Evolutionary conservation across 2,113 vertebrate species (phyloP), one percentile per base, ranked within the genome.

Genomic region (Pterophyllum scalare): DNA sequence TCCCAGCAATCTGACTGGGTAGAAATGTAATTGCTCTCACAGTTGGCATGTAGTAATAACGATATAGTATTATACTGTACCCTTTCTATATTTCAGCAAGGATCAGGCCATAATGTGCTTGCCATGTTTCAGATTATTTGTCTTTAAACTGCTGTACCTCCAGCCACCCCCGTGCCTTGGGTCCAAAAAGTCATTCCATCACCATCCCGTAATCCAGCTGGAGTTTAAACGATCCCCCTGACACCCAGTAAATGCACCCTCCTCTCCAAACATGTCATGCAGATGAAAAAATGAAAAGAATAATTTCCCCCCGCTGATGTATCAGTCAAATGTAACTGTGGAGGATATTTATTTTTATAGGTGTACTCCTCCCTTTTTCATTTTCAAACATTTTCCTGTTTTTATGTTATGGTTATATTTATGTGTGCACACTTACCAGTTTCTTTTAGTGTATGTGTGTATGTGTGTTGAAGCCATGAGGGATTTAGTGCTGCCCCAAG

Each of bases 181-280:
- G 58, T 67, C 59, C 57, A 84, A 31, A 62, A 33, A 76, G 62
- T 67, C 77, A 91, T 91, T 93, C 85, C 92, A 91, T 92, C 88
- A 83, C 77, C 77, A 78, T 84, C 62, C 59, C 38, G 22, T 85
- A 89, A 87, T 87, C 86, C 88, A 77, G 14, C 19, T 62, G 58
- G 56, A 89, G 60, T 81, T 52, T 7, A 81, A 93, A 91, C 43
- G 24, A 86, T 65, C 58, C 85, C 75, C 83, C 76, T 67, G 88
- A 83, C 52, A 76, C 33, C 72, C 20, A 62, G 49, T 83, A 24
- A 76, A 35, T 61, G 38, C 81, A 7, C 35, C 61, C 46, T 0
- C 74, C 70, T 59, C 59, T 43, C 56, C 40, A 84, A 89, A 89
- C 60, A 78, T 84, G 59, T 80, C 74, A 64, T 33, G 64, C 9